phyloP scores from a whole-genome alignment of 2,113 vertebrate genomes.

The Phoenicopterus ruber region DNA sequence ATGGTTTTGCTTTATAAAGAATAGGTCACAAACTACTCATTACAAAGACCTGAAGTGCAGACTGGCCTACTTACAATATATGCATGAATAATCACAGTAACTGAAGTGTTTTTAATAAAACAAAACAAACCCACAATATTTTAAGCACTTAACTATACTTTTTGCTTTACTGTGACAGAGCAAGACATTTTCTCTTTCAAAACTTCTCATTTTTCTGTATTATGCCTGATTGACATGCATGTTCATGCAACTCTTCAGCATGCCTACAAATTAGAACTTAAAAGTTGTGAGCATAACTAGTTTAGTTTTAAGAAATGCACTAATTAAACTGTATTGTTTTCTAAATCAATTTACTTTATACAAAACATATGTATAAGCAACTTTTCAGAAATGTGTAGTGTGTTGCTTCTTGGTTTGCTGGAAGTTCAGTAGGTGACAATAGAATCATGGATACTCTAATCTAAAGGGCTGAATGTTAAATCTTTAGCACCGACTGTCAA shows the following conservation, averaged over 20 bases:
- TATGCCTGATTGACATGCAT: background rate
- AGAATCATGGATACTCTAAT: background rate
- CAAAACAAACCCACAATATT: background rate
- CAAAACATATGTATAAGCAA: background rate
- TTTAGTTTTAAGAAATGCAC: background rate
- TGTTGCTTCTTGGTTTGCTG: background rate
- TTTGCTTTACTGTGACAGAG: background rate
- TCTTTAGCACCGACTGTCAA: background rate
- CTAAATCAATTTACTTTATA: background rate
- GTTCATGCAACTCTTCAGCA: background rate
- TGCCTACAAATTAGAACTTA: background rate
- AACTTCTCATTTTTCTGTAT: background rate
- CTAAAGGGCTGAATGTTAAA: background rate
- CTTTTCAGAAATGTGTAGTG: background rate
- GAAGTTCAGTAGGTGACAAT: background rate
- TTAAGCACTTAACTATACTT: background rate
- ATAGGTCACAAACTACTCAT: background rate
- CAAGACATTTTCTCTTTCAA: background rate
- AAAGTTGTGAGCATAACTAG: background rate
- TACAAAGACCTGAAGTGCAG: background rate
- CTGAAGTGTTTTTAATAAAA: background rate
- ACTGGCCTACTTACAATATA: background rate
- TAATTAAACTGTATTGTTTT: background rate
- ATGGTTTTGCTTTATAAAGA: background rate
- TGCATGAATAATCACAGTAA: background rate